Evolutionary conservation across 2,797 vertebrate genomes (phyloP).

Genomic region (Falco biarmicus): DNA sequence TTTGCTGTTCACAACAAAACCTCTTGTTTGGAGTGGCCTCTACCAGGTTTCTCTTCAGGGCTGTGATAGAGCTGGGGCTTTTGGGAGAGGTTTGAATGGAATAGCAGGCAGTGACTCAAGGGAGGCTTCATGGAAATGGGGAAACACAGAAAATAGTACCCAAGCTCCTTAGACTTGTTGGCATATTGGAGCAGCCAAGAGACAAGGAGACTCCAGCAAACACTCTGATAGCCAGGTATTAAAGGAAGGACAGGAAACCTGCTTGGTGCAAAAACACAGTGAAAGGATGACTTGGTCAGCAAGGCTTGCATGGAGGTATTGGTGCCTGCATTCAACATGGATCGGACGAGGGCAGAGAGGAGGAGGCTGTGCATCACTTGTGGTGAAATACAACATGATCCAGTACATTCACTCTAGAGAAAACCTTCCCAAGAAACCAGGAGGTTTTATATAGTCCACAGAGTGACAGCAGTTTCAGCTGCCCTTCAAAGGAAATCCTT

Average conservation of each 20-base stretch:
- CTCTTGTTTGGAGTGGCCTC: not conserved
- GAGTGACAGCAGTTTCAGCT: not conserved
- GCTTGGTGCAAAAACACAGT: not conserved
- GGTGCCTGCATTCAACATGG: not conserved
- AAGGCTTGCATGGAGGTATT: accelerated
- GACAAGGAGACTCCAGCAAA: not conserved
- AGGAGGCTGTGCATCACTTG: not conserved
- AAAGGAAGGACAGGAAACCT: not conserved
- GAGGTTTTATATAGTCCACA: not conserved
- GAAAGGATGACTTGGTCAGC: not conserved
- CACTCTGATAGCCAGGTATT: not conserved
- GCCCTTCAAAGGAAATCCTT: not conserved
- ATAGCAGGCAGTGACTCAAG: not conserved
- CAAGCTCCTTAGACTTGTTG: not conserved
- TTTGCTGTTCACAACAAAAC: not conserved
- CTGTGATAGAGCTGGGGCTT: not conserved
- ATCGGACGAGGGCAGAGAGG: not conserved
- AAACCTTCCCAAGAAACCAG: not conserved
- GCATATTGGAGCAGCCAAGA: not conserved
- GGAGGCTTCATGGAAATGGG: not conserved
- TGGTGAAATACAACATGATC: not conserved
- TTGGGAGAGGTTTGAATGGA: not conserved
- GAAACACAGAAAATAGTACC: not conserved
- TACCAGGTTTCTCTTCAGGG: not conserved
- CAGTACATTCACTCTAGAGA: not conserved